Base-by-base conservation (phyloP, 2,888 invertebrate genomes). In the Gastracanthus pulcherrimus region DNA sequence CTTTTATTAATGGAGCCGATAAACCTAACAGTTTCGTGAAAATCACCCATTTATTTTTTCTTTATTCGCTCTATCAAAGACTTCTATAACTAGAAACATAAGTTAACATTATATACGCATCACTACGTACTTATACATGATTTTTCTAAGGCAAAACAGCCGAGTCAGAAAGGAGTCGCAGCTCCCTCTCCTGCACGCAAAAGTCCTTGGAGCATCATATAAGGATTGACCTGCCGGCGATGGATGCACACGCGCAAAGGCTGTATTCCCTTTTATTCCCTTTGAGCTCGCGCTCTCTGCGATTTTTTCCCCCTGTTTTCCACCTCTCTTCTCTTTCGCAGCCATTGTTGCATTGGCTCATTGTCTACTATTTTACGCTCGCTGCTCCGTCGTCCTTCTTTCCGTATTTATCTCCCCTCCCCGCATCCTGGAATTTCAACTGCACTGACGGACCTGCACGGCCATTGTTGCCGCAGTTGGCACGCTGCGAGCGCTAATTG, bases 281-380 rank as follows among this genome's bases (percentile, higher is more conserved):
- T 66, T 75, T 75, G 66, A 75, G 38, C 51, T 51, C 19, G 7
- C 23, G 1, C 38, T 2, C n/a, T 3, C 36, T 2, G 3, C 38
- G 45, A 5, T n/a, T 34, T n/a, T 36, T 62, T 62, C 31, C 29
- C 36, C 26, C 26, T 31, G 3, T 23, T 45, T 31, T 29, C 41
- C 41, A 38, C 13, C 19, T 41, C 29, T 45, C 16, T 55, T 51
- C 38, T 38, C 55, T 23, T n/a, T n/a, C 38, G 2, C 31, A 4
- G 62, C 51, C 26, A 55, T 76, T 76, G 75, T 76, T 76, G 66
- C 55, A 66, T 76, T 76, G 66, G 66, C 29, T 62, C 51, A 76
- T 76, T 76, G 75, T 76, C 38, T n/a, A 29, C 26, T 11, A 51
- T 38, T 76, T 66, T 66, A 36, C 29, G 26, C 66, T 51, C 11